Evolutionary conservation across 2,113 vertebrate species (phyloP).

Genomic region (Chunga burmeisteri): DNA sequence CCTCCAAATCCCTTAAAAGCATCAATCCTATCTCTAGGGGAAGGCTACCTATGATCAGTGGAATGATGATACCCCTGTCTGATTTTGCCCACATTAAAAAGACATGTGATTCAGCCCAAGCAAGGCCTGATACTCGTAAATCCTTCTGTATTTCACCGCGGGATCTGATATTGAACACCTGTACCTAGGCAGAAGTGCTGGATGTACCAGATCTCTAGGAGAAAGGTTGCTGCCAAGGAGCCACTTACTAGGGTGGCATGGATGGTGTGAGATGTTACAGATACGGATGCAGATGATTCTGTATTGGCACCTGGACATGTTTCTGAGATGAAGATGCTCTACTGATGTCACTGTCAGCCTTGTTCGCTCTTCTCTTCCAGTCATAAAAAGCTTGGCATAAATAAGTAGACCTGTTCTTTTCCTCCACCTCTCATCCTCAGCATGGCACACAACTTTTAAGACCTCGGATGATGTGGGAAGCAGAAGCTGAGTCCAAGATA

Average conservation of each 20-base stretch:
- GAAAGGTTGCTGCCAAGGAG: background rate
- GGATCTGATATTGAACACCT: background rate
- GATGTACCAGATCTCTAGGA: background rate
- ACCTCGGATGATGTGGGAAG: background rate
- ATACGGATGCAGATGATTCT: background rate
- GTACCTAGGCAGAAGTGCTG: background rate
- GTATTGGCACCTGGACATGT: background rate
- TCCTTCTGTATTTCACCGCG: background rate
- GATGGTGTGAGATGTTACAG: background rate
- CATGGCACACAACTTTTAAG: background rate
- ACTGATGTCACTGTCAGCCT: background rate
- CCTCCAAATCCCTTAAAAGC: background rate
- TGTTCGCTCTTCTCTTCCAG: background rate
- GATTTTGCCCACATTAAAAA: background rate
- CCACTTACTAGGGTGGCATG: background rate
- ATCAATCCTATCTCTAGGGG: background rate
- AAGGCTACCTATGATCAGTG: background rate
- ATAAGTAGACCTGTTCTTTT: background rate
- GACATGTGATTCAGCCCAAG: background rate
- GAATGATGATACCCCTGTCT: background rate
- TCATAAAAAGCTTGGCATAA: fast-evolving
- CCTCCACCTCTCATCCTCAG: background rate
- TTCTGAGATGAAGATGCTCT: background rate
- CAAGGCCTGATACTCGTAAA: background rate
- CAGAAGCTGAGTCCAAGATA: background rate